Evolutionary conservation across 1,140 invertebrate species (phyloP).

Genomic region (Heliconius nattereri): DNA sequence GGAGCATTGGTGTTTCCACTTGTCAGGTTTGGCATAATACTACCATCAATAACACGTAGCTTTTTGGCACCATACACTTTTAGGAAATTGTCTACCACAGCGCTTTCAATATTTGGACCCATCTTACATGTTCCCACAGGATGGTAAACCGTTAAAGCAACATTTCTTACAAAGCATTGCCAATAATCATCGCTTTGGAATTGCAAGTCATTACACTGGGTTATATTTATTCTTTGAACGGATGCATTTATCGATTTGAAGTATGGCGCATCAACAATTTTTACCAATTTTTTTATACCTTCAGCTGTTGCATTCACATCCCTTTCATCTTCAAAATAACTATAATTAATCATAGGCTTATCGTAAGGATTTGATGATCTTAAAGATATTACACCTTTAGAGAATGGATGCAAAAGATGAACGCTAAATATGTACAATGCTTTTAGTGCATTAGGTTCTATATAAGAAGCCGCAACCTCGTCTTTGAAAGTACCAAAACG

Average conservation of each 20-base stretch:
- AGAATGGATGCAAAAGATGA: conserved; percentile 79
- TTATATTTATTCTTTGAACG: conserved; percentile 69
- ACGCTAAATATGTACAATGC: conserved; percentile 63
- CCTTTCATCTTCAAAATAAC: conserved; percentile 87
- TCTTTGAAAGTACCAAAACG: conserved; percentile 54
- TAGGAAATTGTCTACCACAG: conserved; percentile 86
- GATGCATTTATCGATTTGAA: conserved; percentile 70
- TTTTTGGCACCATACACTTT: conserved; percentile 84
- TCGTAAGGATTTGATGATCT: conserved; percentile 70
- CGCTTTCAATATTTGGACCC: conserved; percentile 82
- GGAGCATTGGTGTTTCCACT: conserved; percentile 89
- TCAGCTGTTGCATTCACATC: conserved; percentile 85
- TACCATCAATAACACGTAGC: conserved; percentile 88
- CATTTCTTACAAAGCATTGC: conserved; percentile 81
- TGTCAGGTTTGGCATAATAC: conserved; percentile 87
- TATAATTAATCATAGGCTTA: conserved; percentile 89
- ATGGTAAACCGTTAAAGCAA: conserved; percentile 85
- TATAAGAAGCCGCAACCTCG: conserved; percentile 61
- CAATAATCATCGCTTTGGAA: conserved; percentile 84
- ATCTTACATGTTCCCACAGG: conserved; percentile 89
- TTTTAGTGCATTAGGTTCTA: conserved; percentile 62
- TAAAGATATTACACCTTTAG: conserved; percentile 73
- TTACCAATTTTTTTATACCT: conserved; percentile 75
- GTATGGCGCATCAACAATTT: conserved; percentile 68
- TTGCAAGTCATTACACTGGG: conserved; percentile 66